These are phyloP conservation scores for Drosophila ambigua DNA, from an alignment of 1,140 invertebrate species.

Conservation along the genomic window DNA sequence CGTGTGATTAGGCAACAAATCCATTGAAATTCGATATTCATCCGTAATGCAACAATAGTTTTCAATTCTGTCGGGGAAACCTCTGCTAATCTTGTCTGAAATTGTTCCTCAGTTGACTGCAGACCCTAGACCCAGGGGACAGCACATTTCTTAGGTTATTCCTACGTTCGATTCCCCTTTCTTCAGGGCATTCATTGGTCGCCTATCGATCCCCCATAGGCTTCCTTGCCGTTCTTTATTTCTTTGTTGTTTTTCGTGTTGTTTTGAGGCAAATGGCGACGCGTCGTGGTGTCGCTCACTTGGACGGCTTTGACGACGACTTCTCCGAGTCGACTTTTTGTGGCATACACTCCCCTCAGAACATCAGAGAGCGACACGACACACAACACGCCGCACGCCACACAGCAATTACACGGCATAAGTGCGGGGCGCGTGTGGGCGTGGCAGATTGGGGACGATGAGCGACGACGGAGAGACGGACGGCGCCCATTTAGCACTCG, in stretches of 20 bases:
- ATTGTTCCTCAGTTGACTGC: too few species aligned
- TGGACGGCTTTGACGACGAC: conserved; percentile 33
- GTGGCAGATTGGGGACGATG: conserved; percentile 14
- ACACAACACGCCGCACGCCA: not conserved
- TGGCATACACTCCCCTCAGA: conserved; percentile 16
- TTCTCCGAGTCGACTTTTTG: conserved; percentile 46
- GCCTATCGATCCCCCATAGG: conserved; percentile 13
- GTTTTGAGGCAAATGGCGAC: conserved; percentile 45
- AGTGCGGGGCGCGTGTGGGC: conserved; percentile 37
- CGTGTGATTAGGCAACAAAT: too few species aligned
- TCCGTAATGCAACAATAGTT: too few species aligned
- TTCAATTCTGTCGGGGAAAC: too few species aligned
- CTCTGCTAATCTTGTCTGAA: too few species aligned
- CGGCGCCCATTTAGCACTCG: conserved; percentile 43
- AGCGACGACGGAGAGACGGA: not conserved
- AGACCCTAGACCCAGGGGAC: too few species aligned
- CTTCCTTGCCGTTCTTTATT: not conserved
- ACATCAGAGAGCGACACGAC: conserved; percentile 2
- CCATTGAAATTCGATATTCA: too few species aligned
- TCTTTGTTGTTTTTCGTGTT: conserved; percentile 8
- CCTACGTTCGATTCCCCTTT: too few species aligned
- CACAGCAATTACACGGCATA: conserved; percentile 62
- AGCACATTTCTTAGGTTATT: too few species aligned
- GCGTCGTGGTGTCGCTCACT: conserved; percentile 34
- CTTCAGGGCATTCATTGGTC: conserved; percentile 24